Evolutionary conservation across 2,797 vertebrate genomes (phyloP).

Genomic region (Coendou prehensilis): DNA sequence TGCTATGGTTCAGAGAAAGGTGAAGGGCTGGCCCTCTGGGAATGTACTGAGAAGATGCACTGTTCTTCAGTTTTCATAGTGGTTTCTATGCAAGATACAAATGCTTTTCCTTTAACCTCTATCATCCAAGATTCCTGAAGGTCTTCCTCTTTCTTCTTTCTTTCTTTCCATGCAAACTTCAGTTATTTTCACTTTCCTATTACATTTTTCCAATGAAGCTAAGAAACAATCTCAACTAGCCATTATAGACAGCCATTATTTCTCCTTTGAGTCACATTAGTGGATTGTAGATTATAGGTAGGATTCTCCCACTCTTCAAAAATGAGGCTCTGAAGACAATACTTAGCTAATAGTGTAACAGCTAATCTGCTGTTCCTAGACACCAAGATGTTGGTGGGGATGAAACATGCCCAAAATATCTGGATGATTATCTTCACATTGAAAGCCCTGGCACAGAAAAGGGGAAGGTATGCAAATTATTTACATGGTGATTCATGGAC

Average conservation of each 20-base stretch:
- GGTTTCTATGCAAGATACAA: not conserved
- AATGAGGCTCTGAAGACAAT: not conserved
- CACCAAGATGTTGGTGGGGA: not conserved
- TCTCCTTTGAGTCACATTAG: not conserved
- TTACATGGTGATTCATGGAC: not conserved
- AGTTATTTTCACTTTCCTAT: constrained; percentile 45
- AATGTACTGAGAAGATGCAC: not conserved
- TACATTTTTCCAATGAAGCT: not conserved
- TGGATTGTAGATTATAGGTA: not conserved
- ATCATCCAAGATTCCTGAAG: not conserved
- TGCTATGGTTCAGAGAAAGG: constrained; percentile 65
- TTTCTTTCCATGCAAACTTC: not conserved
- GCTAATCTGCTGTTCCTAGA: not conserved
- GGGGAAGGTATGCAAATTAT: not conserved
- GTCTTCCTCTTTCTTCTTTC: not conserved
- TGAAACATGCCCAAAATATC: not conserved
- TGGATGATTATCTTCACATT: not conserved
- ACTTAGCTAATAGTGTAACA: not conserved
- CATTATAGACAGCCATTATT: not conserved
- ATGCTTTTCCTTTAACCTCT: not conserved
- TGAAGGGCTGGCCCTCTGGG: constrained; percentile 44
- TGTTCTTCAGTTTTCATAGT: constrained; percentile 26
- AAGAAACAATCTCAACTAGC: not conserved
- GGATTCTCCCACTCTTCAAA: not conserved
- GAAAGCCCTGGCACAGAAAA: not conserved